Base-by-base conservation (phyloP, 2,113 vertebrate genomes). In the Gila orcuttii region DNA sequence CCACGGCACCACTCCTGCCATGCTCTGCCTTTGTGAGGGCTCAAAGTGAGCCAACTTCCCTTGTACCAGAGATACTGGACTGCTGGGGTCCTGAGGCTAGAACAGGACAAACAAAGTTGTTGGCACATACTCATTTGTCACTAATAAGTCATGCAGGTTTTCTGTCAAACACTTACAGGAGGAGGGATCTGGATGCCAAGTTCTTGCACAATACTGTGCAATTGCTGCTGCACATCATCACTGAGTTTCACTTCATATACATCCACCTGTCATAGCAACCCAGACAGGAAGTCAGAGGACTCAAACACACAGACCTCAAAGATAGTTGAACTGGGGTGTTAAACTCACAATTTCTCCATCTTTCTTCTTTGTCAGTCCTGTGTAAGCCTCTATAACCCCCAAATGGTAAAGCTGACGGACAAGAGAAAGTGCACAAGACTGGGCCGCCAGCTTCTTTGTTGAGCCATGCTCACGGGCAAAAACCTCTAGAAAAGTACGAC, bases 371-470 rank as follows among this genome's bases (percentile, higher is more conserved):
- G 96, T 96, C 88, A 96, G 92, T 25, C 98, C 98, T 1, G 96
- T 96, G 50, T 95, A 99, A 25, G 96, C 88, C 92, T 99, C 98
- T 55, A 99, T 94, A 33, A 99, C 95, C 0, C 94, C 94, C 42
- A 99, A 95, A 79, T 99, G 98, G 92, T 97, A 99, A 11, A 99
- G 96, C 83, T 99, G 98, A 3, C 98, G 95, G 6, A 99, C 95
- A 91, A 99, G 91, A 50, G 98, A 99, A 33, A 99, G 95, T 0
- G 98, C 97, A 87, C 97, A 99, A 6, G 97, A 96, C 87, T 99
- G 98, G 0, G 98, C 98, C 31, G 98, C 98, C 93, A 99, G 90
- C 93, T 99, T 99, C 92, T 99, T 99, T 91, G 98, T 99, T 47
- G 97, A 99, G 87, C 98, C 98, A 13, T 99, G 98, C 83, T 99